Base-by-base conservation (phyloP, 2,888 invertebrate genomes). In the Myopa tessellatipennis region DNA sequence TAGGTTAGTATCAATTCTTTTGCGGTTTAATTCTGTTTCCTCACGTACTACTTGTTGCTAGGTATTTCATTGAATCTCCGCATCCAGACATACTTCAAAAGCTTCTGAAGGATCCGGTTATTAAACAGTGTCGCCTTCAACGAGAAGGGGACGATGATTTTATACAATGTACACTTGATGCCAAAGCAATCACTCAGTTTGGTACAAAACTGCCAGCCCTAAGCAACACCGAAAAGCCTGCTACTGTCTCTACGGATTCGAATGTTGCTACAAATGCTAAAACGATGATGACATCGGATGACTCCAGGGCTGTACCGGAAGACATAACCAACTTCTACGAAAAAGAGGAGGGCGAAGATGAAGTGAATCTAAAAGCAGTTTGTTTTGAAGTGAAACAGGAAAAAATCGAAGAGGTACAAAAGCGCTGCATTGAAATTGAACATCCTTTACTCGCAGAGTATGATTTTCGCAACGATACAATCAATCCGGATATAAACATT, bases 371-470 rank as follows among this genome's bases (percentile, higher is more conserved):
- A 36, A 92, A 94, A 86, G 94, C 94, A 0, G 97, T 99, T 3
- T 98, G 97, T 0, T 98, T 98, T 86, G 98, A 99, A 91, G 97
- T 98, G 0, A 93, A 93, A 81, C 94, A 98, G 85, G 98, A 98
- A 84, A 96, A 96, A 89, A 98, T 99, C 88, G 99, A 99, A 93
- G 92, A 95, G 0, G 94, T 99, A 82, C 99, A 99, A 89, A 98
- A 98, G 87, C 92, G 98, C 40, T 99, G 99, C 89, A 99, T 99
- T 84, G 98, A 98, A 88, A 90, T 99, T 81, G 99, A 99, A 86
- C 95, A 98, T 90, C 99, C 99, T 0, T 89, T 99, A 78, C 90
- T 99, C 73, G 99, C 99, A 0, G 99, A 99, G 89, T 99, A 99
- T 87, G 99, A 99, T 91, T 99, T 99, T 90, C 93, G 97, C 82